Conservation (phyloP, 2,888 invertebrate species). For the Heliconius cydno region DNA sequence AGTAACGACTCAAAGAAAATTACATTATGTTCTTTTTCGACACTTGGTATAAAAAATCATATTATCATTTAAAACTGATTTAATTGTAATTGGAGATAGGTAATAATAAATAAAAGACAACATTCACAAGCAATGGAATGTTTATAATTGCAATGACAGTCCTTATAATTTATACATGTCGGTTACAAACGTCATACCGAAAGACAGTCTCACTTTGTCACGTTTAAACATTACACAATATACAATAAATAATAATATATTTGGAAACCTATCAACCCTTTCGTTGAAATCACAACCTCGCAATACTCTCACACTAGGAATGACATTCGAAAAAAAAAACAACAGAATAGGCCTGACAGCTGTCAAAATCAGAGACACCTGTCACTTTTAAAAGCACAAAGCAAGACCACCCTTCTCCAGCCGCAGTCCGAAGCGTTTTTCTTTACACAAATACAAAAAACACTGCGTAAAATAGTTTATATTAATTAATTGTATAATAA, state of each 20-base stretch:
- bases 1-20: too few relatives aligned
- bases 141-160: slow-evolving; percentile 78
- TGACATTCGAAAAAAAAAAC: slow-evolving; percentile 30
- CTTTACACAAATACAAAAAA: slow-evolving; percentile 69
- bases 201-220: slow-evolving; percentile 62
- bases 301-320: slow-evolving; percentile 44
- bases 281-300: slow-evolving; percentile 63
- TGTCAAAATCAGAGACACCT: slow-evolving; percentile 31
- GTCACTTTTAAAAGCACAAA: slow-evolving; percentile 46
- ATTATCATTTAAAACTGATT: neutral
- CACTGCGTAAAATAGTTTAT: slow-evolving; percentile 60
- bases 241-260: slow-evolving; percentile 42
- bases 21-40: neutral
- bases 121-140: slow-evolving; percentile 80
- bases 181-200: slow-evolving; percentile 60
- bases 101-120: slow-evolving; percentile 66
- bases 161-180: slow-evolving; percentile 67
- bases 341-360: slow-evolving; percentile 36
- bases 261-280: slow-evolving; percentile 44
- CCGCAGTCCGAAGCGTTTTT: slow-evolving; percentile 55
- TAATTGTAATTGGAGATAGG: slow-evolving; percentile 4
- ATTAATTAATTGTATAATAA: slow-evolving; percentile 50
- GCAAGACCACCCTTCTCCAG: slow-evolving; percentile 65
- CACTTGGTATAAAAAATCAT: neutral
- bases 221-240: slow-evolving; percentile 30